Evolutionary conservation across 2,888 invertebrate species (phyloP).

Genomic region (Calephelis perditalis): DNA sequence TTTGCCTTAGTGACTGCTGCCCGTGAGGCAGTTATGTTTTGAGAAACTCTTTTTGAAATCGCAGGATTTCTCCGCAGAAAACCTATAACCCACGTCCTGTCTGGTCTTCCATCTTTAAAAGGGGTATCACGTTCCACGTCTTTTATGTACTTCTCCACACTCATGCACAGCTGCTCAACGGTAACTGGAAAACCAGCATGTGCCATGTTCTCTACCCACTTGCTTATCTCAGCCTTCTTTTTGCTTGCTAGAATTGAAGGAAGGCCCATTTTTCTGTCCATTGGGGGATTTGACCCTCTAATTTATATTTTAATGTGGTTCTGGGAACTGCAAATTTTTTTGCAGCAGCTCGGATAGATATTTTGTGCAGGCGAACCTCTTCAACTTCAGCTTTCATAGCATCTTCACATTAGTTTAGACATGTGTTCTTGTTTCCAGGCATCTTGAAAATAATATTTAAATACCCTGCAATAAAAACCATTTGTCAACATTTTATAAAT

Average conservation of each 20-base stretch:
- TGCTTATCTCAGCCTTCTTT: not conserved
- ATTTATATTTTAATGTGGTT: slow-evolving; percentile 25
- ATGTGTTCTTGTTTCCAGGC: slow-evolving; percentile 25
- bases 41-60: slow-evolving; percentile 30
- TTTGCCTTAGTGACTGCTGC: slow-evolving; percentile 29
- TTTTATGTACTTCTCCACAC: slow-evolving; percentile 21
- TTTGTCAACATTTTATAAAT: slow-evolving; percentile 23
- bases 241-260: slow-evolving; percentile 27
- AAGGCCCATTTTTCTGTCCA: slow-evolving; percentile 33
- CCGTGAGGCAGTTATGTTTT: slow-evolving; percentile 32
- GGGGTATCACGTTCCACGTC: slow-evolving; percentile 13
- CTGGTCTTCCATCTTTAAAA: slow-evolving; percentile 23
- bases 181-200: slow-evolving; percentile 4
- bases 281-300: slow-evolving; percentile 32
- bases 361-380: slow-evolving; percentile 32
- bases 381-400: slow-evolving; percentile 28
- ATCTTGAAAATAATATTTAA: slow-evolving; percentile 26
- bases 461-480: slow-evolving; percentile 20
- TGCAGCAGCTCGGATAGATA: slow-evolving; percentile 31
- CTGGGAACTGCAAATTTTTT: slow-evolving; percentile 33
- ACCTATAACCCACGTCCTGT: slow-evolving; percentile 22
- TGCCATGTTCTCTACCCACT: slow-evolving; percentile 1
- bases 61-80: slow-evolving; percentile 30
- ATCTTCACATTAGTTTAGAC: slow-evolving; percentile 23
- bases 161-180: not conserved